phyloP scores from a whole-genome alignment of 2,797 vertebrate genomes.

The Crocidura indochinensis region DNA sequence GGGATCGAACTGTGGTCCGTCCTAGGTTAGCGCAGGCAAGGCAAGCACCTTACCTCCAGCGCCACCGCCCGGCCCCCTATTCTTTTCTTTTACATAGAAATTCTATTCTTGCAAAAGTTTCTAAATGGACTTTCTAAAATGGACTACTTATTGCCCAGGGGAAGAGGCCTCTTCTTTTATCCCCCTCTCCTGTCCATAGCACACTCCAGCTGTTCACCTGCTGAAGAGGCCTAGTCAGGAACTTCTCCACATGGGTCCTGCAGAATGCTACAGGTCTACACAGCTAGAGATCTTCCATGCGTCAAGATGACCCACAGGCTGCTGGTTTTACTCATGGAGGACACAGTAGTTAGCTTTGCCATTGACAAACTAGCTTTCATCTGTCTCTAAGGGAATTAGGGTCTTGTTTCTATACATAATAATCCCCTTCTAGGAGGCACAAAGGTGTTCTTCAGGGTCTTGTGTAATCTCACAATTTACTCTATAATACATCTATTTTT shows the following conservation, averaged over 20 bases:
- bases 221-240: background rate
- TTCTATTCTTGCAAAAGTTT: background rate
- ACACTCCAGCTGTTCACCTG: background rate
- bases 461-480: background rate
- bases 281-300: background rate
- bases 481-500: constrained; percentile 1
- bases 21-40: too few species aligned
- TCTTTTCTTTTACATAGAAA: background rate
- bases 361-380: background rate
- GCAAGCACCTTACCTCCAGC: too few species aligned
- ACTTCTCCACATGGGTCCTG: background rate
- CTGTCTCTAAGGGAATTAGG: background rate
- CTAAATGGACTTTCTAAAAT: background rate
- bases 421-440: background rate
- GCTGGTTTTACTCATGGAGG: background rate
- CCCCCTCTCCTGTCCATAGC: background rate
- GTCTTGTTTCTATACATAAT: background rate
- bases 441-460: background rate
- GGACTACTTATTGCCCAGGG: background rate
- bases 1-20: too few species aligned
- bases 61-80: too few species aligned
- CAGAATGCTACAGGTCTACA: background rate
- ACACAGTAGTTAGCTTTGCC: background rate
- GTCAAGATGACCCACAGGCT: background rate
- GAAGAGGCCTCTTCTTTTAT: background rate